Evolutionary conservation across 2,888 invertebrate genomes (phyloP), one percentile per base, ranked within the genome.

Genomic region (Lymantria monacha): DNA sequence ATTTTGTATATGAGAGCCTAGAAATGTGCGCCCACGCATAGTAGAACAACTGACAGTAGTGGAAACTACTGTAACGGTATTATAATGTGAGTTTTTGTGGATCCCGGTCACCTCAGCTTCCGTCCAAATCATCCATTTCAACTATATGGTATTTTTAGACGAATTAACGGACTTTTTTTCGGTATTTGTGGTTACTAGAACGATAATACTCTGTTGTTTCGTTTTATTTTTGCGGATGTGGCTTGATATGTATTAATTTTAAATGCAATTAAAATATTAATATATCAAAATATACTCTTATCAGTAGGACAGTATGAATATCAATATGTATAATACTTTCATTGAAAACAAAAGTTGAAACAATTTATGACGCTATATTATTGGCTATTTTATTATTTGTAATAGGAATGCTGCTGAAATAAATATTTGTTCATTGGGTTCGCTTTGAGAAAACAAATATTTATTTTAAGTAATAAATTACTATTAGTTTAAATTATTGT

Each of bases 1-100:
- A 52, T 52, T 42, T 33, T 14, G 45, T 37, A 40, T 33, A 47
- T 51, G 36, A 13, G 44, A 36, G 41, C 44, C 22, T 22, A 46
- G 47, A 44, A 48, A 37, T 48, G 50, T 30, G 15, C 69, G 53
- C 71, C 72, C 61, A 70, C 72, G 55, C 66, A 22, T 37, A n/a
- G 33, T 33, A 30, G 11, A 40, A 40, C 51, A 44, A 37, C 48
- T 66, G 70, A 63, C 63, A 64, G 64, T 57, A 70, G 69, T 64
- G 61, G 53, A 46, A 66, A 66, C 57, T 64, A 59, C 54, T 57
- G 42, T 72, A 74, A 74, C 74, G 70, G 73, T 63, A 67, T 22
- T 42, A 37, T 55, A 57, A 62, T 63, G 53, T 42, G 50, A 47
- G 54, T 63, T 62, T 59, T 61, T 56, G 46, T 59, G 64, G 57